Evolutionary conservation across 2,113 vertebrate genomes (phyloP), one percentile per base, ranked within the genome.

Genomic region (Xiphorhynchus elegans): DNA sequence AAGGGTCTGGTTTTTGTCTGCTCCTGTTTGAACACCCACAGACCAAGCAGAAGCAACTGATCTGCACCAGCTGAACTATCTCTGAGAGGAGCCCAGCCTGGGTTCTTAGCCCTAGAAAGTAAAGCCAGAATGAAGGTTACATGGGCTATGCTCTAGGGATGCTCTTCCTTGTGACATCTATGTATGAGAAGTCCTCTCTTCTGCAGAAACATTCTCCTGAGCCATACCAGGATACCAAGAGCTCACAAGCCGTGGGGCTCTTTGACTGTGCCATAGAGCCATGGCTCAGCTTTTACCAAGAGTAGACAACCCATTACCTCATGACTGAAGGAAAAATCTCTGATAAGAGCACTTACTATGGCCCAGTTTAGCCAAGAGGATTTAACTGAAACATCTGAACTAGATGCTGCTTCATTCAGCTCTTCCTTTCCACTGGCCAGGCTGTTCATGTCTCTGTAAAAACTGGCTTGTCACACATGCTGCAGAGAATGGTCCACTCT

Each of bases 401-500:
- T 8, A 17, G 24, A 20, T 31, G 25, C 31, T 64, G 25, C 67
- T 55, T 63, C 29, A 8, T 11, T n/a, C 35, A 20, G 40, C 23
- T 24, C 29, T 24, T 63, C 49, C 42, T 49, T 29, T 56, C 29
- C 52, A 42, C 35, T 26, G 50, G 40, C 25, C 28, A 20, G 26
- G 8, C 6, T 3, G 7, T 26, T 35, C 13, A 49, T 47, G 39
- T 56, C 29, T 25, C 23, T 6, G 39, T 24, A 40, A 39, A 29
- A 40, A 8, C 3, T 70, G 58, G 15, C 33, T 55, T 39, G 23
- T 28, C 64, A 62, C 14, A 7, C 9, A 28, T 5, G 23, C 39
- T 47, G n/a, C 9, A 3, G 19, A 40, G 49, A 13, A 19, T 1
- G 5, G 29, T 20, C 37, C 1, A 0, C 1, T 3, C 19, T 31